Percentiles rank a stretch among this genome's conserved stretches.
phyloP scores from a whole-genome alignment of 2,113 vertebrate genomes.

The Oncorhynchus tshawytscha region DNA sequence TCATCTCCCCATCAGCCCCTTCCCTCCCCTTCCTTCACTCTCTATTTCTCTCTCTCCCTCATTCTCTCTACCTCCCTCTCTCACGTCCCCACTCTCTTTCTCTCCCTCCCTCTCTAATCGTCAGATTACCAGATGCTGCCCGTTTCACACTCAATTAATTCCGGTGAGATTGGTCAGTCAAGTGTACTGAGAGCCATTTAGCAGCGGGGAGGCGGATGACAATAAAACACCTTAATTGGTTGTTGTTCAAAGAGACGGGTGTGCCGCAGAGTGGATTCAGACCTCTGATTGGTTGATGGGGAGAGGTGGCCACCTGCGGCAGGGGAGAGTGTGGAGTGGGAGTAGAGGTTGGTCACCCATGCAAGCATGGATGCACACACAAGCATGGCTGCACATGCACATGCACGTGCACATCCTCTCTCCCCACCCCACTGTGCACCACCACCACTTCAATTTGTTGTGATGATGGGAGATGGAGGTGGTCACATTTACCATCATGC shows the following conservation, averaged over 20 bases:
- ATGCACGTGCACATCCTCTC: neutral
- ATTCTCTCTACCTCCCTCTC: too few relatives aligned
- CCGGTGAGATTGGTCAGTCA: conserved; percentile 30
- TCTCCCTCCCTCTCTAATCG: conserved; percentile 1
- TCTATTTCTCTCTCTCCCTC: neutral
- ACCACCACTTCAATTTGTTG: neutral
- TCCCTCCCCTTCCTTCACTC: neutral
- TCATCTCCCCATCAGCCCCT: neutral
- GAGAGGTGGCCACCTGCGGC: neutral
- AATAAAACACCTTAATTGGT: conserved; percentile 34
- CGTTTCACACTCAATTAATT: conserved; percentile 40
- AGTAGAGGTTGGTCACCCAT: too few relatives aligned
- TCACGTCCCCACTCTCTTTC: neutral
- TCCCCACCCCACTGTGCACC: neutral
- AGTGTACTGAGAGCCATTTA: conserved; percentile 35
- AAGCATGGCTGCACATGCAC: too few relatives aligned
- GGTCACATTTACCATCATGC: neutral
- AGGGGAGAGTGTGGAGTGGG: neutral
- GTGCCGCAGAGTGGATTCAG: neutral
- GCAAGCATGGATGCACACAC: too few relatives aligned
- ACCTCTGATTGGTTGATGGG: conserved; percentile 5
- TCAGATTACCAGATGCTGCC: conserved; percentile 33
- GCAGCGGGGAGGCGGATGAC: conserved; percentile 12
- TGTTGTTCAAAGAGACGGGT: conserved; percentile 25
- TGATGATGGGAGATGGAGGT: neutral